phyloP scores from a whole-genome alignment of 92 coral and sea anemone species.

The Porites cylindrica region DNA sequence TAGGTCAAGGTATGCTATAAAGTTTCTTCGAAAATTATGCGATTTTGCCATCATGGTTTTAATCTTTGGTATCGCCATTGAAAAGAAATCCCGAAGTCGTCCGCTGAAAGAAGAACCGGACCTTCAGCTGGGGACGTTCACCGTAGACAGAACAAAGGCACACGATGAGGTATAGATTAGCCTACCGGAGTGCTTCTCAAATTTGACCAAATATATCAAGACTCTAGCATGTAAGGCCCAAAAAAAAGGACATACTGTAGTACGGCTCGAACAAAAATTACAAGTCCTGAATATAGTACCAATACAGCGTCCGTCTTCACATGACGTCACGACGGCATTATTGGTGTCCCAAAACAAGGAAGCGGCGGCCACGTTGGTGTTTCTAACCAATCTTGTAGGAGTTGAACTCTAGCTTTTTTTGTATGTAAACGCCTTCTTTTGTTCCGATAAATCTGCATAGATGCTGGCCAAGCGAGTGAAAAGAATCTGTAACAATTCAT shows the following conservation, averaged over 20 bases:
- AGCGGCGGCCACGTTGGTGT: no score
- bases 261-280: no score
- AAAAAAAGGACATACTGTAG: background rate
- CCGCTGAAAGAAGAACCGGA: background rate
- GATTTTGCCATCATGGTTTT: constrained; percentile 52
- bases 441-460: no score
- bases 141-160: background rate
- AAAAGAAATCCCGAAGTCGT: constrained; percentile 15
- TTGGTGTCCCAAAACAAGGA: no score
- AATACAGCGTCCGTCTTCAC: no score
- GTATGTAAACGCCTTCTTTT: no score
- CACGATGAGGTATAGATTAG: background rate
- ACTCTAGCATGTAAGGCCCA: background rate
- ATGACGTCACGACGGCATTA: no score
- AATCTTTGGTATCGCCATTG: constrained; percentile 59
- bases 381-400: no score
- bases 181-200: background rate
- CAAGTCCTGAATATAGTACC: no score
- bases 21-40: constrained; percentile 29
- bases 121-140: constrained; percentile 4
- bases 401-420: no score
- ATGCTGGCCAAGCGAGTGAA: no score
- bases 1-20: constrained; percentile 67
- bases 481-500: no score
- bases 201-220: background rate